phyloP scores from a whole-genome alignment of 2,113 vertebrate genomes.

The Sarotherodon lohbergeri region DNA sequence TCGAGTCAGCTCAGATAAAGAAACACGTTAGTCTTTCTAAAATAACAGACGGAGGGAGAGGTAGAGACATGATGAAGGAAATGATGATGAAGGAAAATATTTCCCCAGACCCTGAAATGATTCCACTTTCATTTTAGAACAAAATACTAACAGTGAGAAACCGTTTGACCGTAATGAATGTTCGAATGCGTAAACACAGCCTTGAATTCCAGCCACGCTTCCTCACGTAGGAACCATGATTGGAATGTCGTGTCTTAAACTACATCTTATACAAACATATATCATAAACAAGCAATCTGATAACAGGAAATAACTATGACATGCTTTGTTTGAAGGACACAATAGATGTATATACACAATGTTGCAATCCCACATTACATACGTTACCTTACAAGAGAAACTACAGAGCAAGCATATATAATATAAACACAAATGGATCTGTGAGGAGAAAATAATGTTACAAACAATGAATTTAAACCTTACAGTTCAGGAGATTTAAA shows the following conservation, averaged over 20 bases:
- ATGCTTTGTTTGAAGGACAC: not conserved
- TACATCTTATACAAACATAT: not conserved
- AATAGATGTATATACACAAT: rapidly evolving
- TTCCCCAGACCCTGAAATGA: rapidly evolving
- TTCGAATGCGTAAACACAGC: not conserved
- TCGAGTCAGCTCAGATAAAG: not conserved
- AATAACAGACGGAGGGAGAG: not conserved
- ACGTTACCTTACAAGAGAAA: not conserved
- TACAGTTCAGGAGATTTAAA: not conserved
- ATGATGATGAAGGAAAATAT: not conserved
- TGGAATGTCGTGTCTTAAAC: not conserved
- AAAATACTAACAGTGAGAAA: not conserved
- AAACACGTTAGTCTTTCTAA: not conserved
- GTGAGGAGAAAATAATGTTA: not conserved
- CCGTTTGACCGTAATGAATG: not conserved
- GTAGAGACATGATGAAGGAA: not conserved
- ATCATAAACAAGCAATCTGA: not conserved
- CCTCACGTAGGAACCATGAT: not conserved
- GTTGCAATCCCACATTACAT: not conserved
- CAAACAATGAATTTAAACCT: not conserved
- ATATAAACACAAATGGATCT: rapidly evolving
- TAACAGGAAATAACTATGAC: rapidly evolving
- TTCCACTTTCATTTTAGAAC: not conserved
- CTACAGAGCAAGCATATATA: rapidly evolving
- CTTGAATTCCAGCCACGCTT: not conserved